Base-by-base conservation (phyloP, 2,797 vertebrate species). In the Syngnathus rostellatus region DNA sequence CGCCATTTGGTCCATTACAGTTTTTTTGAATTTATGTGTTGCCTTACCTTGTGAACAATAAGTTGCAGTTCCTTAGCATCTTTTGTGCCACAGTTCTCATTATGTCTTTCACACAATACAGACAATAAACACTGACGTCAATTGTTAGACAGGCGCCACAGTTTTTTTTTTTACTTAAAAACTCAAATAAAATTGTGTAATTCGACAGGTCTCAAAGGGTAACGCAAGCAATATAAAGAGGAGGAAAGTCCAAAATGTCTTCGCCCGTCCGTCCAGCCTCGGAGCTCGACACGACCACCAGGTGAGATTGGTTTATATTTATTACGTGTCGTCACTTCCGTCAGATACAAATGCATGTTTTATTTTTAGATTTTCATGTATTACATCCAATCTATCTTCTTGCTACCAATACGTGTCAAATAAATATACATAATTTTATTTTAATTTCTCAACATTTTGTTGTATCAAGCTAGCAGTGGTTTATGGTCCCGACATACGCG, bases 51-150 rank as follows among this genome's bases (percentile, higher is more conserved):
- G 54, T 65, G 21, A 79, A 68, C 45, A 72, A 57, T 25, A 62
- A 72, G 74, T 71, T 82, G 70, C 74, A 72, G 60, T 62, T 77
- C 53, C 25, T 41, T 9, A 75, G 60, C 57, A 83, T 69, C 31
- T 77, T 59, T 31, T 67, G 51, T 62, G 77, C 68, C 16, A 74
- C 65, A 61, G 64, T 72, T 72, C 69, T 75, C 74, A 74, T 79
- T 9, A 7, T 64, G 41, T 53, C 8, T 53, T 31, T 53, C 19
- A 17, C 10, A 21, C 3, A 14, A 61, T 19, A 6, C n/a, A 43
- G 43, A 41, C 17, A 17, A 1, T 40, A n/a, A 61, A 43, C 5
- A 61, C 9, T 55, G n/a, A 57, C 54, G 14, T 37, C 54, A 57
- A 6, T 12, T 16, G 53, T 5, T 48, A 17, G 5, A 19, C 46